Conservation (phyloP, 1,140 invertebrate genomes). For the Leguminivora glycinivorella region DNA sequence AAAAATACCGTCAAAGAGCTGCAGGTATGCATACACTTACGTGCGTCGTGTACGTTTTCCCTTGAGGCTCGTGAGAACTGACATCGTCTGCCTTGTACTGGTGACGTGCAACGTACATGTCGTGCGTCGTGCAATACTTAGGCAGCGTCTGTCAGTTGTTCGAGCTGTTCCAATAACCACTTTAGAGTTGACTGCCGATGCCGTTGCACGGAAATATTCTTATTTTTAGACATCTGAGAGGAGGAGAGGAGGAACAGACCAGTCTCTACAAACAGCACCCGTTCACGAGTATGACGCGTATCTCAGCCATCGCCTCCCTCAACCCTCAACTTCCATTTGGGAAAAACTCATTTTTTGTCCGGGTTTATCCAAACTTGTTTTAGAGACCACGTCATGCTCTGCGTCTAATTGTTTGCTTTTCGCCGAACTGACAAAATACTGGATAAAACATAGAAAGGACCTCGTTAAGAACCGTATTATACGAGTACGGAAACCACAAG, state of each 20-base stretch:
- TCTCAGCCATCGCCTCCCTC: too few relatives aligned
- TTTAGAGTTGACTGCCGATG: too few relatives aligned
- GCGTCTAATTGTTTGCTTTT: not conserved
- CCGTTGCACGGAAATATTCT: too few relatives aligned
- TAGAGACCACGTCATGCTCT: not conserved
- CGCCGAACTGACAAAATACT: not conserved
- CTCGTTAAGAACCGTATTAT: slow-evolving; percentile 17
- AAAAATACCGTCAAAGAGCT: not conserved
- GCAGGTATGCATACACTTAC: not conserved
- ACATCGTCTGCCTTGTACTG: not conserved
- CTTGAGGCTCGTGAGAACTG: slow-evolving; percentile 4
- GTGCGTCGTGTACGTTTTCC: not conserved
- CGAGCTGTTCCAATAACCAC: too few relatives aligned
- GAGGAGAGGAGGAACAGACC: too few relatives aligned
- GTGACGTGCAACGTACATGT: not conserved
- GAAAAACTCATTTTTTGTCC: too few relatives aligned
- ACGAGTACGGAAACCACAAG: slow-evolving; percentile 14
- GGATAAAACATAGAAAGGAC: slow-evolving; percentile 10
- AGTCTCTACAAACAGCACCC: too few relatives aligned
- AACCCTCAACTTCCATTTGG: too few relatives aligned
- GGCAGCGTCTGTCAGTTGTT: not conserved
- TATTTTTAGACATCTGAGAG: too few relatives aligned
- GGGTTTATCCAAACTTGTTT: too few relatives aligned
- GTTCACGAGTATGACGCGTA: too few relatives aligned
- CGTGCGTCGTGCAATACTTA: not conserved